Conservation (phyloP, 2,888 invertebrate species). For the Caradrina clavipalpis region DNA sequence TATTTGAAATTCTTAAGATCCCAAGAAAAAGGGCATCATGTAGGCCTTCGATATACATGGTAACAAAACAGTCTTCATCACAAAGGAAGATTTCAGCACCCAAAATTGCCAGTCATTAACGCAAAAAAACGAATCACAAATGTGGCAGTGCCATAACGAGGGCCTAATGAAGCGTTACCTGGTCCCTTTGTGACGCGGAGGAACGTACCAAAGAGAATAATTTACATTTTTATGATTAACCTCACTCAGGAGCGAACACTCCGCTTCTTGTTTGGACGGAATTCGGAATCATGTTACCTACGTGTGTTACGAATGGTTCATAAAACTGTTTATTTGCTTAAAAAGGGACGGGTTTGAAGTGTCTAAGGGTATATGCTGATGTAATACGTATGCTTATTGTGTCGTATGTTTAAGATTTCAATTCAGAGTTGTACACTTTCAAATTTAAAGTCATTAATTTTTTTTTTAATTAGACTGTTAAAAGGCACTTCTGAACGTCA, state of each 20-base stretch:
- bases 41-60: too few relatives aligned
- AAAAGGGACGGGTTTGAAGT: not conserved
- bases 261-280: slow-evolving; percentile 45
- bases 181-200: slow-evolving; percentile 66
- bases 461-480: too few relatives aligned
- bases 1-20: too few relatives aligned
- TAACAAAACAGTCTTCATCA: slow-evolving; percentile 12
- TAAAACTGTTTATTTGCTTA: slow-evolving; percentile 21
- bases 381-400: not conserved
- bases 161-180: slow-evolving; percentile 72
- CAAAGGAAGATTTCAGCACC: slow-evolving; percentile 54
- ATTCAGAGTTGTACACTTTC: not conserved
- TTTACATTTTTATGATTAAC: slow-evolving; percentile 76
- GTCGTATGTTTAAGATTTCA: not conserved
- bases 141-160: slow-evolving; percentile 66
- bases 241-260: slow-evolving; percentile 62
- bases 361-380: not conserved
- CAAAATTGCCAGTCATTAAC: slow-evolving; percentile 67
- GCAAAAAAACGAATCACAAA: slow-evolving; percentile 68
- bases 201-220: slow-evolving; percentile 68
- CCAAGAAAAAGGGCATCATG: too few relatives aligned
- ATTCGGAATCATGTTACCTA: slow-evolving; percentile 32
- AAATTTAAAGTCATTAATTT: too few relatives aligned
- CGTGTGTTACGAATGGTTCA: slow-evolving; percentile 5
- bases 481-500: too few relatives aligned